Conservation (phyloP, 1,140 invertebrate genomes). For the Neomicropteryx cornuta region DNA sequence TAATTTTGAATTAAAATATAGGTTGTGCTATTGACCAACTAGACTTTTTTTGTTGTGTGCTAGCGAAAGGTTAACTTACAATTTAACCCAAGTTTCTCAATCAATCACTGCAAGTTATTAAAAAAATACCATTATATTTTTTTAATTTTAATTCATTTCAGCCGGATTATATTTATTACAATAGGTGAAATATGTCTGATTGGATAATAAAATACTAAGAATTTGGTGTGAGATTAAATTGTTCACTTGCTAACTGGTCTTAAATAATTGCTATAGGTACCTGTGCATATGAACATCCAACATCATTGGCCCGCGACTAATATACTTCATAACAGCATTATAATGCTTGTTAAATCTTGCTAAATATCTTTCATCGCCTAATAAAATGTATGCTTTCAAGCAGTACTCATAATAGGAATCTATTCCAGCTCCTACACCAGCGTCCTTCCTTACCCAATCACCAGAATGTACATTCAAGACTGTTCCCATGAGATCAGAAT, state of each 20-base stretch:
- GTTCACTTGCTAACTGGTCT: no score
- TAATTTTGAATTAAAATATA: no score
- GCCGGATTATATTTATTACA: not conserved
- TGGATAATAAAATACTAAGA: slow-evolving; percentile 3
- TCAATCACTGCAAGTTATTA: no score
- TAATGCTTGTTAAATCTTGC: slow-evolving; percentile 94
- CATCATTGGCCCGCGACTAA: slow-evolving; percentile 89
- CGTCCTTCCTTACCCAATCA: slow-evolving; percentile 92
- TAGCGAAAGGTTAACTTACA: no score
- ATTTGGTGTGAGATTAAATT: no score
- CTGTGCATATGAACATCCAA: slow-evolving; percentile 97
- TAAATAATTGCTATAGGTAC: no score
- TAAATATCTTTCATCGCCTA: slow-evolving; percentile 84
- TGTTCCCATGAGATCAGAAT: slow-evolving; percentile 87
- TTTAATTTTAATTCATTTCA: no score
- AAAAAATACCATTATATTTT: no score
- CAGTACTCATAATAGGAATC: slow-evolving; percentile 99
- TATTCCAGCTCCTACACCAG: slow-evolving; percentile 96
- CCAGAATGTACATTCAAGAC: slow-evolving; percentile 94
- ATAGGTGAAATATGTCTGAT: not conserved
- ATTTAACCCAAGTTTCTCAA: no score
- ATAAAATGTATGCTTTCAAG: slow-evolving; percentile 80
- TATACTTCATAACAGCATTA: slow-evolving; percentile 96
- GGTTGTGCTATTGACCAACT: no score
- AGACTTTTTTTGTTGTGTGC: no score